These are phyloP conservation scores for Peromyscus aztecus DNA, from an alignment of 2,797 vertebrate genomes.

Conservation along the genomic window DNA sequence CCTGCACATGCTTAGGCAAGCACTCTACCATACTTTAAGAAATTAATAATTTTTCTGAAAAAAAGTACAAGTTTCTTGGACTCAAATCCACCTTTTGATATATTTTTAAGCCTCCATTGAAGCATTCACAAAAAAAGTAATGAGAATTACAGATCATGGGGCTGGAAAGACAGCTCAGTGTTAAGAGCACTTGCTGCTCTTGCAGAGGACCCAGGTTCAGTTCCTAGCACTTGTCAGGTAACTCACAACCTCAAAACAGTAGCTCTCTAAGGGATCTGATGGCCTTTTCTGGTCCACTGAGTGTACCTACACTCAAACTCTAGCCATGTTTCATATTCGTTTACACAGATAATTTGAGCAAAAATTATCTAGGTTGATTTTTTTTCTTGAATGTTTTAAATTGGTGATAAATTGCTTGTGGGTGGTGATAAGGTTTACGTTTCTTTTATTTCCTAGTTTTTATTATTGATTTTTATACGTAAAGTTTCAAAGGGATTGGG, in stretches of 20 bases:
- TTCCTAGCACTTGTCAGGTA: not conserved
- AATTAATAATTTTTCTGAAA: constrained; percentile 20
- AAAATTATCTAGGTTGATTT: constrained; percentile 33
- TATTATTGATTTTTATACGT: not conserved
- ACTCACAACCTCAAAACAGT: not conserved
- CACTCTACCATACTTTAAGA: not conserved
- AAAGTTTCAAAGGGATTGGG: not conserved
- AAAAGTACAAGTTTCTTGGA: constrained; percentile 5
- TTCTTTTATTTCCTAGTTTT: constrained; percentile 12
- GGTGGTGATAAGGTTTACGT: not conserved
- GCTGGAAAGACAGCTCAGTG: not conserved
- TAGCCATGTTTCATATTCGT: not conserved
- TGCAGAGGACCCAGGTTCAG: not conserved
- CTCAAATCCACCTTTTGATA: not conserved
- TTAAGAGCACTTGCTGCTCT: not conserved
- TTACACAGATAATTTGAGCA: not conserved
- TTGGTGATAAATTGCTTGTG: not conserved
- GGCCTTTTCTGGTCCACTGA: not conserved
- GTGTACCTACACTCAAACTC: not conserved
- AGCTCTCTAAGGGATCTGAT: not conserved
- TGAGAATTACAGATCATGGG: not conserved
- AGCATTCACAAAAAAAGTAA: not conserved
- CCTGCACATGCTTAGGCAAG: not conserved
- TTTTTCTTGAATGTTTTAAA: constrained; percentile 1
- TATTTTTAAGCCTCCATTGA: not conserved